Percentiles rank a stretch among this genome's conserved stretches.
Evolutionary conservation across 1,140 invertebrate genomes (phyloP).

Genomic region (Nymphalis io): DNA sequence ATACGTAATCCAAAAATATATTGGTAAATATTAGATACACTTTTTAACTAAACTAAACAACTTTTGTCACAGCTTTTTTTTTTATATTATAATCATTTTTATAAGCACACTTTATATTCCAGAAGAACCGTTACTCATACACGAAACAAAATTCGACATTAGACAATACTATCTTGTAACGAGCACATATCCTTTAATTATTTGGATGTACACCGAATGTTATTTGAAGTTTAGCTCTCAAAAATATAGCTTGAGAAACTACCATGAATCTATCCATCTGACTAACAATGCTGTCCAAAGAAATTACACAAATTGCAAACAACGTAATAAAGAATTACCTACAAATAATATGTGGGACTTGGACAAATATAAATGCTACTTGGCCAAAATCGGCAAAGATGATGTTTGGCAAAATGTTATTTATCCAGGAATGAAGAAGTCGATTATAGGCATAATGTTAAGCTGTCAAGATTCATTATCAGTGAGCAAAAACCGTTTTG

Average conservation of each 20-base stretch:
- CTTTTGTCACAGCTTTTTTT: too few species aligned
- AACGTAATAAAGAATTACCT: conserved; percentile 85
- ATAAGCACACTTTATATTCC: conserved; percentile 29
- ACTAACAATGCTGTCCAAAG: conserved; percentile 96
- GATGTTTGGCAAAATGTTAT: conserved; percentile 85
- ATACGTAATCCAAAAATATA: conserved; percentile 96
- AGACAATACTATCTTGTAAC: conserved; percentile 94
- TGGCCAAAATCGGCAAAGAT: conserved; percentile 75
- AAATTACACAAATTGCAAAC: conserved; percentile 87
- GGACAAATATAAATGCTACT: conserved; percentile 86
- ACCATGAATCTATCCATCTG: conserved; percentile 94
- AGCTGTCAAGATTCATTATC: conserved; percentile 89
- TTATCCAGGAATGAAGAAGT: conserved; percentile 92
- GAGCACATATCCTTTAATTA: conserved; percentile 87
- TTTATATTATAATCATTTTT: not conserved
- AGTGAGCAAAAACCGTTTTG: conserved; percentile 89
- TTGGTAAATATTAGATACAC: conserved; percentile 82
- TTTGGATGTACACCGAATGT: conserved; percentile 95
- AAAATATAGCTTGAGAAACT: conserved; percentile 89
- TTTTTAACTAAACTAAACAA: too few species aligned
- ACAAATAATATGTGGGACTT: conserved; percentile 93
- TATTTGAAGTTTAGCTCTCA: conserved; percentile 95
- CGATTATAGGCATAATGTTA: conserved; percentile 90
- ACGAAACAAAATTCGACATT: conserved; percentile 96
- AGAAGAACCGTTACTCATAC: conserved; percentile 91